A percentile compares a stretch with the other conserved stretches of the same genome.
phyloP scores from a whole-genome alignment of 2,888 invertebrate genomes.

The Pheosia tremula region DNA sequence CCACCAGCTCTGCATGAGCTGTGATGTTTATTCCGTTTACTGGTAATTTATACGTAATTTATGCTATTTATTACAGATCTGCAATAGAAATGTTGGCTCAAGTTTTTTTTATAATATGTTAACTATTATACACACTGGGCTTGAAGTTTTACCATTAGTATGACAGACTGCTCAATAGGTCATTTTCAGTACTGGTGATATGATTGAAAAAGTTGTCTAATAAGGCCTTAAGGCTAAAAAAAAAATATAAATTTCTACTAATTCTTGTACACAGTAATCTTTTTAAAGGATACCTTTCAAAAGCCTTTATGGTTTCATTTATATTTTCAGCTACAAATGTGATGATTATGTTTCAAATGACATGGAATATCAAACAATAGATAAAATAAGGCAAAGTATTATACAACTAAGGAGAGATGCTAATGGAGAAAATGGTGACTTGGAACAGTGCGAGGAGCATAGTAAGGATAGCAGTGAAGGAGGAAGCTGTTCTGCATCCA shows the following conservation, averaged over 20 bases:
- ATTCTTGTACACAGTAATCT: too few relatives aligned
- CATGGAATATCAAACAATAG: slow-evolving; percentile 81
- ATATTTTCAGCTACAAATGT: slow-evolving; percentile 88
- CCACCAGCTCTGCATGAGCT: slow-evolving; percentile 91
- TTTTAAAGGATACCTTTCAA: too few relatives aligned
- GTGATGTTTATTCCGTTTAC: slow-evolving; percentile 89
- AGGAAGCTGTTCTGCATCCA: slow-evolving; percentile 41
- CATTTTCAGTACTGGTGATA: too few relatives aligned
- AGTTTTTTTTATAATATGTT: too few relatives aligned
- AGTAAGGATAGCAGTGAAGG: slow-evolving; percentile 55
- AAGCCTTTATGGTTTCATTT: neutral
- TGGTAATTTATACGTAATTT: slow-evolving; percentile 83
- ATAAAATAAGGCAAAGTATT: slow-evolving; percentile 83
- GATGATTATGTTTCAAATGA: slow-evolving; percentile 92
- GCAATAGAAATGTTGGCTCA: too few relatives aligned
- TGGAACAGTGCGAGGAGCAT: slow-evolving; percentile 51
- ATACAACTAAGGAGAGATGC: slow-evolving; percentile 56
- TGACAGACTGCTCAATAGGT: too few relatives aligned
- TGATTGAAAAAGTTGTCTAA: too few relatives aligned
- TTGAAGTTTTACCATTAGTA: too few relatives aligned
- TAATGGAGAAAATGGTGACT: slow-evolving; percentile 43
- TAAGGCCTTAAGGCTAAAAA: too few relatives aligned
- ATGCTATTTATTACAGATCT: neutral
- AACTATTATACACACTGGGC: too few relatives aligned
- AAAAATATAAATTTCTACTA: too few relatives aligned